Evolutionary conservation across 1,140 invertebrate genomes (phyloP).

Genomic region (Nasonia giraulti): DNA sequence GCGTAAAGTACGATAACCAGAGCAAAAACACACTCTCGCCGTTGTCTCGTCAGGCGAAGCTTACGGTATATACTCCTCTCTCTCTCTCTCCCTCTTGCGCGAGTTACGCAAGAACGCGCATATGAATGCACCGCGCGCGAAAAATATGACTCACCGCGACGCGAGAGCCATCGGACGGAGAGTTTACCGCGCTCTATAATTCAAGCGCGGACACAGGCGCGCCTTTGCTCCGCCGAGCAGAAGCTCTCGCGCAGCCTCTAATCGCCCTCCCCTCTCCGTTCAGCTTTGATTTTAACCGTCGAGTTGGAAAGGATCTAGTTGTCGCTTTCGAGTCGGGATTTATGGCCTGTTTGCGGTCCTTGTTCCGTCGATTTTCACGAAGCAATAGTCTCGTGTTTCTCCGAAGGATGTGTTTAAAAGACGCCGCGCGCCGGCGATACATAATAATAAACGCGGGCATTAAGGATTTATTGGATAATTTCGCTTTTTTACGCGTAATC

Average conservation of each 20-base stretch:
- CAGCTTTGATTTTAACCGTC: no score
- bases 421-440: not conserved
- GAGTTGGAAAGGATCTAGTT: no score
- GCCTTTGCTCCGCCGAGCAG: no score
- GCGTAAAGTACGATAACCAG: not conserved
- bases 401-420: no score
- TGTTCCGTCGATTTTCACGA: no score
- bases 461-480: not conserved
- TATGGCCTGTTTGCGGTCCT: no score
- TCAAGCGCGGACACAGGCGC: not conserved
- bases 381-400: no score
- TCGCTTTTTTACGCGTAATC: not conserved
- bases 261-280: no score
- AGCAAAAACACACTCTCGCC: not conserved
- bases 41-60: not conserved
- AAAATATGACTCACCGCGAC: not conserved
- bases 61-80: not conserved
- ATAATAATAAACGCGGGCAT: not conserved
- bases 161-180: not conserved
- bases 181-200: not conserved
- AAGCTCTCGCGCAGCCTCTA: no score
- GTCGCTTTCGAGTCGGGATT: no score
- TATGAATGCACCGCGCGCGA: not conserved
- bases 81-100: no score
- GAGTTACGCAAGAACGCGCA: not conserved